Evolutionary conservation across 1,140 invertebrate genomes (phyloP).

Genomic region (Rhyacophila brunnea): DNA sequence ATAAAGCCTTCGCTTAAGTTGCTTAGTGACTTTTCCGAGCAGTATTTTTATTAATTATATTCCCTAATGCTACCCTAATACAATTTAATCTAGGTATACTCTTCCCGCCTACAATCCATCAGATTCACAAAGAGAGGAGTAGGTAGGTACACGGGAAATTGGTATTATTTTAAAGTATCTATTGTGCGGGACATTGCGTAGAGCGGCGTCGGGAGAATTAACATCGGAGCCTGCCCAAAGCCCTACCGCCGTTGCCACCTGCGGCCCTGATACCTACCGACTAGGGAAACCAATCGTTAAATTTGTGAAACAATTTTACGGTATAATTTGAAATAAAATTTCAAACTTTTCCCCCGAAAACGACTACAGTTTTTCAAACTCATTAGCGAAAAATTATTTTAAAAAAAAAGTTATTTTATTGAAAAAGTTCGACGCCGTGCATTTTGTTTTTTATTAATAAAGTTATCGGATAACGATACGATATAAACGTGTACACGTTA

Average conservation of each 20-base stretch:
- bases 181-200: constrained; percentile 18
- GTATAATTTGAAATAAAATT: too few species aligned
- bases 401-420: too few species aligned
- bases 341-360: too few species aligned
- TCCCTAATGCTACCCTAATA: constrained; percentile 1
- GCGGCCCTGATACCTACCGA: constrained; percentile 16
- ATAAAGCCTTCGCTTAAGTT: too few species aligned
- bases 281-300: neutral
- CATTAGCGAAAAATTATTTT: too few species aligned
- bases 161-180: constrained; percentile 28
- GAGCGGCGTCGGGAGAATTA: constrained; percentile 14
- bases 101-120: constrained; percentile 14
- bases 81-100: neutral
- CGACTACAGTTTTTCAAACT: too few species aligned
- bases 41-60: neutral
- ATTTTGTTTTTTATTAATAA: neutral
- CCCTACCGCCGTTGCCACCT: constrained; percentile 28
- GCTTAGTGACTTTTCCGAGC: too few species aligned
- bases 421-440: neutral
- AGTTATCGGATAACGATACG: constrained; percentile 1
- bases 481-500: too few species aligned
- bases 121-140: constrained; percentile 4
- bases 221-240: constrained; percentile 27
- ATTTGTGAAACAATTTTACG: too few species aligned
- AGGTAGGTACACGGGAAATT: constrained; percentile 5